These are phyloP conservation scores for Caenorhabditis macrosperma DNA, from an alignment of 2,888 invertebrate species.

Conservation along the genomic window DNA sequence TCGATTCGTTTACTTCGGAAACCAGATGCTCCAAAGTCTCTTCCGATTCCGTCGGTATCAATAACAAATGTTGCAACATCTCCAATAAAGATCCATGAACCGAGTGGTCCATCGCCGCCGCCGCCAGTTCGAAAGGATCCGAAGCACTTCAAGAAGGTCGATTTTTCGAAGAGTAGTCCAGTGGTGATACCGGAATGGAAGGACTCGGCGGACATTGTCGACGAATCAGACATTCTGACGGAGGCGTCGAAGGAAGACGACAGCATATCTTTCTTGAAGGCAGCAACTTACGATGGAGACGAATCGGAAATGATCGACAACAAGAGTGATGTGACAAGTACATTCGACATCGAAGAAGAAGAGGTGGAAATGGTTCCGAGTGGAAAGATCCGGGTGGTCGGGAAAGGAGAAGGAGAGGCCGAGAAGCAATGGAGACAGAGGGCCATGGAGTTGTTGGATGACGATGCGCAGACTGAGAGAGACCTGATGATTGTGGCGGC, in stretches of 20 bases:
- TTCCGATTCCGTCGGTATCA: slow-evolving; percentile 25
- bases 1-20: slow-evolving; percentile 55
- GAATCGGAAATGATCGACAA: slow-evolving; percentile 61
- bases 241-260: slow-evolving; percentile 61
- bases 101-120: slow-evolving; percentile 43
- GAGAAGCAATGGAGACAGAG: slow-evolving; percentile 59
- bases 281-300: slow-evolving; percentile 59
- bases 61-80: slow-evolving; percentile 28
- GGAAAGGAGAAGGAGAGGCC: slow-evolving; percentile 43
- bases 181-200: slow-evolving; percentile 62
- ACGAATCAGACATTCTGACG: slow-evolving; percentile 69
- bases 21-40: background rate
- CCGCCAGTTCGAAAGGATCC: slow-evolving; percentile 8
- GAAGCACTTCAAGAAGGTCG: slow-evolving; percentile 58
- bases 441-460: slow-evolving; percentile 59
- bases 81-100: slow-evolving; percentile 47
- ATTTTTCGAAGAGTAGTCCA: slow-evolving; percentile 54
- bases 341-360: slow-evolving; percentile 59
- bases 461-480: slow-evolving; percentile 65
- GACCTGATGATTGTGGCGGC: slow-evolving; percentile 66
- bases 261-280: slow-evolving; percentile 40
- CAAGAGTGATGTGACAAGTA: slow-evolving; percentile 54
- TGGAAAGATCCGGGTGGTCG: slow-evolving; percentile 56
- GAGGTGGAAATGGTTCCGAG: slow-evolving; percentile 35
- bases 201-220: slow-evolving; percentile 60